These are phyloP conservation scores for Ceriagrion tenellum DNA, from an alignment of 2,888 invertebrate genomes.

Conservation along the genomic window DNA sequence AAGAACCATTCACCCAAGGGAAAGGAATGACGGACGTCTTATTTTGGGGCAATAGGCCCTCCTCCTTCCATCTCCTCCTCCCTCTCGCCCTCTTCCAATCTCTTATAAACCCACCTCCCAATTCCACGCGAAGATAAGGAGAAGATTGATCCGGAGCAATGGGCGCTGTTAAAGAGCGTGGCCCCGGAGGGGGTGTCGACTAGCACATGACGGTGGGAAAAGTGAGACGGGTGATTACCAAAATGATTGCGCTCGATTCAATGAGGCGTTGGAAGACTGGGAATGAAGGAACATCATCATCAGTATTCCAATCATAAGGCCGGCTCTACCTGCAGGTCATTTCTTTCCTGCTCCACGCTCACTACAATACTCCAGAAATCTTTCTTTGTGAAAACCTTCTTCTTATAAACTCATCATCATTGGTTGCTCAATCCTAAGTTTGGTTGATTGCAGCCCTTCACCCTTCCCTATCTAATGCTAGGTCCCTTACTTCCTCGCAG, in stretches of 20 bases:
- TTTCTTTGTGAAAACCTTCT: too few species aligned
- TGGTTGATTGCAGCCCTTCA: too few species aligned
- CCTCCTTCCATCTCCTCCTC: background rate
- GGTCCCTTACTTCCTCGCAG: too few species aligned
- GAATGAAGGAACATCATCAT: background rate
- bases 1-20: background rate
- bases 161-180: background rate
- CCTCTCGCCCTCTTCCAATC: background rate
- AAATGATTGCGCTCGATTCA: background rate
- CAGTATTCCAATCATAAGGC: too few species aligned
- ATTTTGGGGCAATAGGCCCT: background rate
- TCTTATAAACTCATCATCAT: too few species aligned
- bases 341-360: too few species aligned
- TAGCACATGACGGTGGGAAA: background rate
- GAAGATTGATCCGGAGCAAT: background rate
- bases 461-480: too few species aligned
- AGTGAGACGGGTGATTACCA: background rate
- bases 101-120: background rate
- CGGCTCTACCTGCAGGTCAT: too few species aligned
- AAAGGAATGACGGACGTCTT: slow-evolving; percentile 26
- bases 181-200: background rate
- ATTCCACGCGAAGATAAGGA: background rate
- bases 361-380: too few species aligned
- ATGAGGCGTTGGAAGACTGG: background rate
- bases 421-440: too few species aligned